Percentiles rank a stretch among this genome's conserved stretches.
Conservation (phyloP, 35 echinoderm and acorn worm genomes). For the Patiria miniata region DNA sequence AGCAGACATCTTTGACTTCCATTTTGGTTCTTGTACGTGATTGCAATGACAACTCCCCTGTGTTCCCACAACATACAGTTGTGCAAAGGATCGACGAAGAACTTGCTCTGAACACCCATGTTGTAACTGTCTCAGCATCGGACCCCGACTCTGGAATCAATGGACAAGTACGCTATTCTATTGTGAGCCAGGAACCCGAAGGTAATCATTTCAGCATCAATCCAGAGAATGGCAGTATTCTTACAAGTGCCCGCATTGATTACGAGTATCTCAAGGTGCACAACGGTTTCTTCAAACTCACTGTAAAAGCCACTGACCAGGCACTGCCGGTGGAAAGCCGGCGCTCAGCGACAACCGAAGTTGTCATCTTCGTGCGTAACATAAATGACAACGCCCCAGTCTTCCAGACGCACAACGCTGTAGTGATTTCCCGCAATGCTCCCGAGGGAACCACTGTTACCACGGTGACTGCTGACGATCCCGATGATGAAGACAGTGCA, state of each 20-base stretch:
- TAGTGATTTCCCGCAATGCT: slow-evolving; percentile 48
- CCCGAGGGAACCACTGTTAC: slow-evolving; percentile 48
- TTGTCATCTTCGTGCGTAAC: slow-evolving; percentile 81
- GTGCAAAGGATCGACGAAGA: slow-evolving; percentile 76
- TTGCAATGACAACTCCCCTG: slow-evolving; percentile 91
- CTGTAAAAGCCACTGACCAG: slow-evolving; percentile 86
- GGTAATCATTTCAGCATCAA: slow-evolving; percentile 77
- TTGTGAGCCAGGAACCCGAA: slow-evolving; percentile 67
- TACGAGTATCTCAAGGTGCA: slow-evolving; percentile 52
- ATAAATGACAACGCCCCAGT: slow-evolving; percentile 87
- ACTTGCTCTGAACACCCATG: slow-evolving; percentile 33
- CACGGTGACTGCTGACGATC: slow-evolving; percentile 68
- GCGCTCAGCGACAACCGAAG: slow-evolving; percentile 66
- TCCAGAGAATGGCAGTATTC: slow-evolving; percentile 49
- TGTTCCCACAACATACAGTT: slow-evolving; percentile 65
- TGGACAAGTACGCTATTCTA: slow-evolving; percentile 74
- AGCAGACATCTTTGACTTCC: slow-evolving; percentile 40
- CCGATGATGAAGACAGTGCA: slow-evolving; percentile 77
- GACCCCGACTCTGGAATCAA: slow-evolving; percentile 96
- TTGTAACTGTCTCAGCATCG: slow-evolving; percentile 69
- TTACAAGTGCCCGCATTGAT: slow-evolving; percentile 70
- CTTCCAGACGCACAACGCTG: slow-evolving; percentile 85
- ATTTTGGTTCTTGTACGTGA: slow-evolving; percentile 73
- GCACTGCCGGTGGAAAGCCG: slow-evolving; percentile 75
- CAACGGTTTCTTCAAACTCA: slow-evolving; percentile 63